Conservation (phyloP, 2,888 invertebrate genomes). For the Patella pellucida region DNA sequence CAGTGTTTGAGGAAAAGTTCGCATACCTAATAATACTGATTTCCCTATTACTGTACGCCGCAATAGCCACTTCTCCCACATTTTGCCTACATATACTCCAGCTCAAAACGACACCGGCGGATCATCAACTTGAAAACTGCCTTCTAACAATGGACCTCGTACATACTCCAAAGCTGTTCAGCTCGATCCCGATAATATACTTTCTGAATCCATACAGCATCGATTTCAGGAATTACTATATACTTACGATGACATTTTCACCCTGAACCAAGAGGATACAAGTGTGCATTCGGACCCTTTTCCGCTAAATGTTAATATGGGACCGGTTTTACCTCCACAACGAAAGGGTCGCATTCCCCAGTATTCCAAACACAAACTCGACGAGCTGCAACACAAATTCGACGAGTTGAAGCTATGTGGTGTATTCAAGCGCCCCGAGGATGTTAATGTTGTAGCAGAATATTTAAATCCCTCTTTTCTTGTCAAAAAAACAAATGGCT, state of each 20-base stretch:
- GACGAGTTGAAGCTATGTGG: constrained; percentile 41
- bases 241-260: constrained; percentile 31
- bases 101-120: too few relatives aligned
- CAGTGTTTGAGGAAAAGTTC: constrained; percentile 26
- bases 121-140: neutral
- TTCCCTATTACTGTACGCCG: constrained; percentile 16
- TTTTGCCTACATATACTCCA: neutral
- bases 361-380: constrained; percentile 39
- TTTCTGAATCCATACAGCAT: neutral
- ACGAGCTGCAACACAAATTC: constrained; percentile 40
- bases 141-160: neutral
- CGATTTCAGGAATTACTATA: constrained; percentile 22
- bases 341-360: constrained; percentile 44
- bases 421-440: constrained; percentile 35
- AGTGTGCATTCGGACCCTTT: neutral
- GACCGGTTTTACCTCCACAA: constrained; percentile 44
- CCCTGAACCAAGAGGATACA: constrained; percentile 29
- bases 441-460: constrained; percentile 30
- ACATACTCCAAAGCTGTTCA: constrained; percentile 14
- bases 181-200: constrained; percentile 30
- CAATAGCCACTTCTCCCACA: constrained; percentile 25
- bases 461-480: constrained; percentile 43
- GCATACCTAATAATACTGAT: constrained; percentile 23
- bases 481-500: constrained; percentile 29
- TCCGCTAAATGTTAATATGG: constrained; percentile 34